Percentiles rank a stretch among this genome's conserved stretches.
phyloP scores from a whole-genome alignment of 2,797 vertebrate genomes.

The Atherinosoma microstoma region DNA sequence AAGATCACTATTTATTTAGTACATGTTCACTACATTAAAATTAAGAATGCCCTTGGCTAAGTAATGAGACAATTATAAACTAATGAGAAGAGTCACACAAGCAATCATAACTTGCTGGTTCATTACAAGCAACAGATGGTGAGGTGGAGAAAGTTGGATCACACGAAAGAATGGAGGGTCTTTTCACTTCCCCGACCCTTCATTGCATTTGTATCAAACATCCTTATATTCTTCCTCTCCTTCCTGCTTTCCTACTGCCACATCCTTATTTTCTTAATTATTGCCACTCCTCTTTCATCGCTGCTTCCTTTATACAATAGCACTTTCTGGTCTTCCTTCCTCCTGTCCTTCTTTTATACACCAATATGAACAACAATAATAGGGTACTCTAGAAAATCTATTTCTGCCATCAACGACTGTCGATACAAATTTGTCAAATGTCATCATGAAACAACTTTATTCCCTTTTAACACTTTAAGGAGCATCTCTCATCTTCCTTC shows the following conservation, averaged over 20 bases:
- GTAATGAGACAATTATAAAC: conserved; percentile 10
- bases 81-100: conserved; percentile 32
- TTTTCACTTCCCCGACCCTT: neutral
- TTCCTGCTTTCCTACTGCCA: neutral
- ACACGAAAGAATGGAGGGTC: conserved; percentile 41
- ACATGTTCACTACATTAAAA: neutral
- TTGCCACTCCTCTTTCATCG: neutral
- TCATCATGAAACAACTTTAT: conserved; percentile 21
- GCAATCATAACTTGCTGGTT: conserved; percentile 34
- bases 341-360: neutral
- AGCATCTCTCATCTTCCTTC: conserved; percentile 18
- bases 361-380: neutral
- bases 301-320: neutral
- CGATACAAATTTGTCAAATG: conserved; percentile 13
- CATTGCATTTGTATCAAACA: neutral
- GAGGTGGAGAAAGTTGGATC: conserved; percentile 53
- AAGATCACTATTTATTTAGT: neutral
- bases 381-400: neutral
- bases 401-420: neutral
- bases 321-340: neutral
- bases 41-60: conserved; percentile 7
- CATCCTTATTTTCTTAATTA: neutral
- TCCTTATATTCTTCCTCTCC: neutral
- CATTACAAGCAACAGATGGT: conserved; percentile 65
- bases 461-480: conserved; percentile 45